These are phyloP conservation scores for Lissonota sp. DNA, from an alignment of 2,888 invertebrate genomes.

Conservation along the genomic window DNA sequence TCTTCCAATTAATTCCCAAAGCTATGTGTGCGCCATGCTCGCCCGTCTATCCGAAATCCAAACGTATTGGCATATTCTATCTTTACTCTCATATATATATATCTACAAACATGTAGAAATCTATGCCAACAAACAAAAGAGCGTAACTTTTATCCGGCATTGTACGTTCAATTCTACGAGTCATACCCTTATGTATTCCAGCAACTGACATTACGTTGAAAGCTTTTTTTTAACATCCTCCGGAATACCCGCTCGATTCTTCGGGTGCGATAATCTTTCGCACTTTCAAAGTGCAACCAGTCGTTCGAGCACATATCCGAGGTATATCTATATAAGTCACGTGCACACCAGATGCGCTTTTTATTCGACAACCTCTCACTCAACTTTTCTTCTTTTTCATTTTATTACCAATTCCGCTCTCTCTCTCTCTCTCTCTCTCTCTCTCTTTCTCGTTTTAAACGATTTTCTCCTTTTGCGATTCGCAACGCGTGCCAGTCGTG, in stretches of 20 bases:
- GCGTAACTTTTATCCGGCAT: too few relatives aligned
- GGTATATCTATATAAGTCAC: slow-evolving; percentile 4
- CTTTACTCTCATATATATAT: slow-evolving; percentile 21
- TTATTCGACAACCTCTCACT: slow-evolving; percentile 37
- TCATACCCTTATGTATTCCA: too few relatives aligned
- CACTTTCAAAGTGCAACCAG: slow-evolving; percentile 4
- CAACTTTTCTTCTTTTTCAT: slow-evolving; percentile 22
- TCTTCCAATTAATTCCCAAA: slow-evolving; percentile 60
- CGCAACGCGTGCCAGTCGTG: slow-evolving; percentile 40
- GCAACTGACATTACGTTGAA: background rate
- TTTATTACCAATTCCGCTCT: slow-evolving; percentile 20
- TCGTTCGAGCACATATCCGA: background rate
- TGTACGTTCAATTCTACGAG: too few relatives aligned
- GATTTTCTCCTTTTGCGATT: slow-evolving; percentile 26
- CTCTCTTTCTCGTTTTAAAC: slow-evolving; percentile 15
- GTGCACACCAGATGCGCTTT: slow-evolving; percentile 32
- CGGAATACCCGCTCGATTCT: background rate
- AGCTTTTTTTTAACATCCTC: background rate
- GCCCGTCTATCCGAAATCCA: slow-evolving; percentile 51
- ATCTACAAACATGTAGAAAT: background rate
- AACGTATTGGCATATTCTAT: slow-evolving; percentile 56
- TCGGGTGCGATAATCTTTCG: slow-evolving; percentile 19
- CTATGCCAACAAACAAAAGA: too few relatives aligned
- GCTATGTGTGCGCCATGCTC: slow-evolving; percentile 18
- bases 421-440: slow-evolving; percentile 3